Evolutionary conservation across 2,888 invertebrate species (phyloP).

Genomic region (Formica aserva): DNA sequence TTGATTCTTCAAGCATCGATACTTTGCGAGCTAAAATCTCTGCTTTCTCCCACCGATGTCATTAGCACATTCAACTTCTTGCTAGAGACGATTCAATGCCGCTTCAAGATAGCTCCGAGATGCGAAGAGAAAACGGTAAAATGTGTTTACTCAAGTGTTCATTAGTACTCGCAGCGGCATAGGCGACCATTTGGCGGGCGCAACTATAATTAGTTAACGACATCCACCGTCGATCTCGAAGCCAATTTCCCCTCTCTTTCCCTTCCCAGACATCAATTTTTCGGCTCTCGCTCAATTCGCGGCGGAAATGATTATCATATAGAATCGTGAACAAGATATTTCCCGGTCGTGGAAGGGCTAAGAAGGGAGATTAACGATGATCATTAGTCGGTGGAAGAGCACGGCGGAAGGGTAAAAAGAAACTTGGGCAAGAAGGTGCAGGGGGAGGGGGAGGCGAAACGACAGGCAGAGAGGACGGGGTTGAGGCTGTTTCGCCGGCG

Average conservation of each 20-base stretch:
- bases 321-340: conserved; percentile 60
- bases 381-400: conserved; percentile 65
- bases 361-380: conserved; percentile 67
- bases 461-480: conserved; percentile 16
- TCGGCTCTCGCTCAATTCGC: conserved; percentile 32
- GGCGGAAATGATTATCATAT: conserved; percentile 57
- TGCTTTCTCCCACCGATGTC: conserved; percentile 19
- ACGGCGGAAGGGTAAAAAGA: conserved; percentile 57
- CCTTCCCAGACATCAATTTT: conserved; percentile 21
- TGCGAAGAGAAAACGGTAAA: conserved; percentile 54
- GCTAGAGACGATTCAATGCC: conserved; percentile 36
- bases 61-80: conserved; percentile 49
- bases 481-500: conserved; percentile 63
- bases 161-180: conserved; percentile 38
- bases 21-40: conserved; percentile 9
- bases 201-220: conserved; percentile 56
- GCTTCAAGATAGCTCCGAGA: conserved; percentile 44
- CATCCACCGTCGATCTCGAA: conserved; percentile 44
- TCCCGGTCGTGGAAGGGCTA: conserved; percentile 57
- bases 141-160: conserved; percentile 56
- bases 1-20: neutral
- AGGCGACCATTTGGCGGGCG: conserved; percentile 54
- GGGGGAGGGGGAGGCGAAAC: neutral
- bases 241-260: neutral
- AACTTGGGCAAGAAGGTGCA: conserved; percentile 18